These are phyloP conservation scores for Astur gentilis DNA, from an alignment of 2,113 vertebrate genomes.

Conservation along the genomic window DNA sequence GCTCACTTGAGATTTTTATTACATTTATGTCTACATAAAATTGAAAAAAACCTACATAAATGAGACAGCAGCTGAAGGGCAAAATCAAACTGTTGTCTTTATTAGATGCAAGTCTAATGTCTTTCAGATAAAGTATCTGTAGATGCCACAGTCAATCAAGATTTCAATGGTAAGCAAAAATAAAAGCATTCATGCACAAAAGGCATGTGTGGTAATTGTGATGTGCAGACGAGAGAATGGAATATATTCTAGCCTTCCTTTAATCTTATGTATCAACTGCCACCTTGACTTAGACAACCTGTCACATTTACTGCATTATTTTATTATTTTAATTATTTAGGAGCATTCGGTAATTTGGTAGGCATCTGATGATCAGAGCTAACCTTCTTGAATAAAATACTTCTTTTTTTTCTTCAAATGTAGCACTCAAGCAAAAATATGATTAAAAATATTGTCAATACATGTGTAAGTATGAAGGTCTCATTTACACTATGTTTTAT, in stretches of 20 bases:
- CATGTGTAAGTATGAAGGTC: background rate
- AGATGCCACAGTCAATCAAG: constrained; percentile 86
- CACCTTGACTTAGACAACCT: constrained; percentile 74
- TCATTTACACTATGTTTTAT: background rate
- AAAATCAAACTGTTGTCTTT: constrained; percentile 81
- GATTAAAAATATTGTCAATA: constrained; percentile 3
- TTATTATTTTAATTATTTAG: constrained; percentile 72
- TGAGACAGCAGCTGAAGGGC: constrained; percentile 71
- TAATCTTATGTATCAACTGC: constrained; percentile 80
- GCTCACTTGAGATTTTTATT: constrained; percentile 68
- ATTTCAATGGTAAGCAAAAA: constrained; percentile 83
- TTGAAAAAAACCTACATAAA: constrained; percentile 62
- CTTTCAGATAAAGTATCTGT: constrained; percentile 84
- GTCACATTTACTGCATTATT: constrained; percentile 75
- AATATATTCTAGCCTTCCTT: constrained; percentile 79
- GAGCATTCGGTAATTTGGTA: constrained; percentile 55
- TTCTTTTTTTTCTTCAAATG: background rate
- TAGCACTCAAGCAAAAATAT: background rate
- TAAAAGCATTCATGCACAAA: constrained; percentile 85
- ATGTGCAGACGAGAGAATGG: constrained; percentile 87
- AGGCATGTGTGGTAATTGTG: constrained; percentile 83
- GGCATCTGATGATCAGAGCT: constrained; percentile 28
- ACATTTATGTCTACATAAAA: constrained; percentile 63
- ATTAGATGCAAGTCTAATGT: constrained; percentile 82
- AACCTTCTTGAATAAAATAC: background rate